A percentile compares a stretch with the other conserved stretches of the same genome.
Conservation (phyloP, 2,888 invertebrate genomes). For the Spodoptera exigua region DNA sequence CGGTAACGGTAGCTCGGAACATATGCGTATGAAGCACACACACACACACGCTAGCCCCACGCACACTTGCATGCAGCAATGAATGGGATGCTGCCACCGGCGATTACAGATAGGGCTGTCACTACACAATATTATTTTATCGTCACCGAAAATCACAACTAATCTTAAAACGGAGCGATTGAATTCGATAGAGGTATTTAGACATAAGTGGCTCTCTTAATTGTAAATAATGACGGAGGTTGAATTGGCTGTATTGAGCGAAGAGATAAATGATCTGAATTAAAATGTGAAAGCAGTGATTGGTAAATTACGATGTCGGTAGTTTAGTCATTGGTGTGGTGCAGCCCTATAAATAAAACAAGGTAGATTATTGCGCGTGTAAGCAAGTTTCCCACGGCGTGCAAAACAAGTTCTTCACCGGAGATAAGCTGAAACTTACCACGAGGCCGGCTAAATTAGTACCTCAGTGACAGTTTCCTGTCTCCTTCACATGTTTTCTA, state of each 20-base stretch:
- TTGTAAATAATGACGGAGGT: conserved; percentile 51
- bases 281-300: conserved; percentile 68
- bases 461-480: conserved; percentile 86
- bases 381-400: conserved; percentile 86
- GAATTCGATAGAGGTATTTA: conserved; percentile 56
- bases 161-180: conserved; percentile 57
- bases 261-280: conserved; percentile 60
- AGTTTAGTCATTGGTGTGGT: conserved; percentile 54
- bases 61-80: conserved; percentile 67
- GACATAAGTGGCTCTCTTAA: conserved; percentile 46
- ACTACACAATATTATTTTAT: conserved; percentile 56
- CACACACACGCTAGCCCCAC: conserved; percentile 44
- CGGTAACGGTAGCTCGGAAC: conserved; percentile 75
- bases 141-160: conserved; percentile 56
- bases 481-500: conserved; percentile 71
- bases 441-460: conserved; percentile 83
- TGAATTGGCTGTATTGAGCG: conserved; percentile 56
- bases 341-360: conserved; percentile 83
- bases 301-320: conserved; percentile 57
- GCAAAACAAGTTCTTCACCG: conserved; percentile 83
- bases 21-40: conserved; percentile 60
- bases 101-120: conserved; percentile 76
- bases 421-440: conserved; percentile 85
- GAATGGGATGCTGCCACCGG: conserved; percentile 83
- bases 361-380: conserved; percentile 82